A percentile compares a stretch with the other conserved stretches of the same genome.
Evolutionary conservation across 2,888 invertebrate species (phyloP).

Genomic region (Tenodera sinensis): DNA sequence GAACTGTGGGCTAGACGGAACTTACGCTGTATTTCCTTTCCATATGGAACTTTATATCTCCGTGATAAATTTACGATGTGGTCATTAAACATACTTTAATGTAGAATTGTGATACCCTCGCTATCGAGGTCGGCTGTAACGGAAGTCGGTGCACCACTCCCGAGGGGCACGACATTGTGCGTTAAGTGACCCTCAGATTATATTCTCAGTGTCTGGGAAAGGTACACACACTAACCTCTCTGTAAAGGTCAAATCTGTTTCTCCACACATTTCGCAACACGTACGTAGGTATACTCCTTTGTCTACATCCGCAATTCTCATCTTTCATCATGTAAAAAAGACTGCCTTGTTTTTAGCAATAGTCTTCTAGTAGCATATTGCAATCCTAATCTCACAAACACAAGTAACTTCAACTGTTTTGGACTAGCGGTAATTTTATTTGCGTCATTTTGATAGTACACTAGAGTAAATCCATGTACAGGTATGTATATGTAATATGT

Average conservation of each 20-base stretch:
- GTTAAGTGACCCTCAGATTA: not conserved
- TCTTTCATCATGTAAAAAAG: not conserved
- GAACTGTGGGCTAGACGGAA: no score
- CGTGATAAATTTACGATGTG: no score
- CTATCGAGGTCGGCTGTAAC: not conserved
- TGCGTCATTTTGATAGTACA: no score
- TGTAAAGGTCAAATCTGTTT: not conserved
- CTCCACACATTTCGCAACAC: not conserved
- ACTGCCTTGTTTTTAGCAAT: not conserved
- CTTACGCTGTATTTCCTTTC: no score
- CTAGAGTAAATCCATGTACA: no score
- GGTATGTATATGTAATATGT: no score
- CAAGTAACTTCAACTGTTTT: no score
- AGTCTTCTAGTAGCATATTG: not conserved
- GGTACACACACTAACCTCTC: not conserved
- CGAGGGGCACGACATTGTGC: not conserved
- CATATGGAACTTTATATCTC: no score
- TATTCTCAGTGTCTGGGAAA: not conserved
- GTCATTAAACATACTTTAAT: no score
- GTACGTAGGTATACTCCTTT: not conserved
- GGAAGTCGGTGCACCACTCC: not conserved
- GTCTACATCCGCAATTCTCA: not conserved
- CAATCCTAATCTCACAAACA: no score
- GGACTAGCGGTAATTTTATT: no score
- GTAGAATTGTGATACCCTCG: no score